Conservation (phyloP, 2,888 invertebrate genomes). For the Rhingia rostrata region DNA sequence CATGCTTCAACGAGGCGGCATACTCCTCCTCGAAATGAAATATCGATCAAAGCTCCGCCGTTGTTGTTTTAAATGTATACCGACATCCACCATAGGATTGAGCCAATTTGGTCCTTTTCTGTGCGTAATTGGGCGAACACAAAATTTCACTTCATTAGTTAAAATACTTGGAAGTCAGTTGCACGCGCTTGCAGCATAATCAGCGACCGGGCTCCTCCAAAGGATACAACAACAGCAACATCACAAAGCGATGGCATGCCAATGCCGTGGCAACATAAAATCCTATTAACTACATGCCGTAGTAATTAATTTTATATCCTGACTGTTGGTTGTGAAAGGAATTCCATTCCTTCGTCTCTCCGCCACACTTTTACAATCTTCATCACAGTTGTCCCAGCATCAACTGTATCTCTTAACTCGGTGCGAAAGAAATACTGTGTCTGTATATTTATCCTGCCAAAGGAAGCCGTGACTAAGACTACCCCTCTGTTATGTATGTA, state of each 20-base stretch:
- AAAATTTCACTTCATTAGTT: conserved; percentile 10
- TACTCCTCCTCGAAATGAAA: no score
- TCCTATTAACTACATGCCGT: conserved; percentile 13
- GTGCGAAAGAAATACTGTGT: no score
- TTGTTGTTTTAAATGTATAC: no score
- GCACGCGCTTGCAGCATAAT: background rate
- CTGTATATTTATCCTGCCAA: conserved; percentile 14
- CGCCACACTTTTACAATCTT: background rate
- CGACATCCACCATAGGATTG: no score
- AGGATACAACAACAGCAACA: conserved; percentile 1
- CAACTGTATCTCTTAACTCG: background rate
- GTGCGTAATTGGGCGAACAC: conserved; percentile 9
- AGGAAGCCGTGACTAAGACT: background rate
- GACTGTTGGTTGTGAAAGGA: background rate
- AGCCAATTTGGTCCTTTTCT: background rate
- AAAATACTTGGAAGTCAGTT: conserved; percentile 31
- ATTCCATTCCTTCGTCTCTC: background rate
- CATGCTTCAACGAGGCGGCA: no score
- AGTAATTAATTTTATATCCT: conserved; percentile 39
- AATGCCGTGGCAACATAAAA: conserved; percentile 3
- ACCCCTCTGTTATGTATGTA: conserved; percentile 10
- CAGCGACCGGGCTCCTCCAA: background rate
- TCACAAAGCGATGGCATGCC: background rate
- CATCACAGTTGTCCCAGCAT: background rate
- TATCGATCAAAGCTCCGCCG: no score